Evolutionary conservation across 2,113 vertebrate genomes (phyloP).

Genomic region (Garra rufa): DNA sequence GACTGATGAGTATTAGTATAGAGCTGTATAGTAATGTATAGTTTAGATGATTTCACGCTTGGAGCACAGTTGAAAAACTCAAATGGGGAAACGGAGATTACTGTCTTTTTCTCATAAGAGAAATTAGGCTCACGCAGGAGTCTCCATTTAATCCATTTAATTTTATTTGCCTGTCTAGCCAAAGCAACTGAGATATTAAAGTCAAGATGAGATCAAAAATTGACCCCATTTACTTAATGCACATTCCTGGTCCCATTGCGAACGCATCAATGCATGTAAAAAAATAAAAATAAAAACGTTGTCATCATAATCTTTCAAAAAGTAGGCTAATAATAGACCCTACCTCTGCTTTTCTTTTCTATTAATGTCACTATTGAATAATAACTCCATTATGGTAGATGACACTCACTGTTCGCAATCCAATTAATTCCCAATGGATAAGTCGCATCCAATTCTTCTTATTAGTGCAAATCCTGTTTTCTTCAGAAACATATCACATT

Average conservation of each 20-base stretch:
- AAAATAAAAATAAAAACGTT: too few relatives aligned
- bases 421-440: not conserved
- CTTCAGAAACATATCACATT: not conserved
- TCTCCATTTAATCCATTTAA: conserved; percentile 13
- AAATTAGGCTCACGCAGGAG: not conserved
- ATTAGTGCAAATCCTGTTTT: not conserved
- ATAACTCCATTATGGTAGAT: not conserved
- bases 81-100: not conserved
- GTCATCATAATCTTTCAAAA: not conserved
- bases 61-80: not conserved
- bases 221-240: not conserved
- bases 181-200: not conserved
- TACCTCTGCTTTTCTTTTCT: not conserved
- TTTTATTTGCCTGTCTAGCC: not conserved
- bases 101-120: not conserved
- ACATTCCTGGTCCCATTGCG: not conserved
- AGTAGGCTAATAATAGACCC: not conserved
- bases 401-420: not conserved
- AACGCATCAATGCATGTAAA: not conserved
- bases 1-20: too few relatives aligned
- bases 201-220: not conserved
- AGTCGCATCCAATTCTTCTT: not conserved
- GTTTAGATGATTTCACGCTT: not conserved
- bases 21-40: not conserved
- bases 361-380: not conserved